Percentiles rank a stretch among this genome's conserved stretches.
These are phyloP conservation scores for Drosophila mayri DNA, from an alignment of 1,140 invertebrate species.

Conservation along the genomic window DNA sequence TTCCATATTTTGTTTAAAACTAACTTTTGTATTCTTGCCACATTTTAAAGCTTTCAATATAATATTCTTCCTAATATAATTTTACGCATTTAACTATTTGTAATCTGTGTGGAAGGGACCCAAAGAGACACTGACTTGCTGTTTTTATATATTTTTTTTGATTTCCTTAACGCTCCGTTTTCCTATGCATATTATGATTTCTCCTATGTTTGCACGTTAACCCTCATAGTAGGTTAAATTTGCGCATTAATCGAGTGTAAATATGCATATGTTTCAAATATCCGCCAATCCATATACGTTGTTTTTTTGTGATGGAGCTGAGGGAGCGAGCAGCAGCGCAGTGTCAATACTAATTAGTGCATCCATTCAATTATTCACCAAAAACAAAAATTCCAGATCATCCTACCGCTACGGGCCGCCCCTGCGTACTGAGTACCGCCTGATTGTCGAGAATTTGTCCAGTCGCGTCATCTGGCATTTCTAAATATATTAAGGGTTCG, in stretches of 20 bases:
- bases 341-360: conserved; percentile 82
- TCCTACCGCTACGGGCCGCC: conserved; percentile 97
- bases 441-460: conserved; percentile 98
- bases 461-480: conserved; percentile 99
- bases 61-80: not conserved
- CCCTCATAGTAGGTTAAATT: conserved; percentile 20
- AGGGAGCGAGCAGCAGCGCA: conserved; percentile 69
- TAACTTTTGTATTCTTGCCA: not conserved
- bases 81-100: conserved; percentile 7
- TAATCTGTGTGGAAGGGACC: conserved; percentile 24
- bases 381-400: conserved; percentile 85
- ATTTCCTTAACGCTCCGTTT: conserved; percentile 40
- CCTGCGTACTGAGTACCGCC: conserved; percentile 97
- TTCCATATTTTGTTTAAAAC: not conserved
- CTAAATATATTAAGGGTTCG: too few species aligned
- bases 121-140: conserved; percentile 70
- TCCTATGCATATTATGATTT: conserved; percentile 49
- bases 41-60: too few species aligned
- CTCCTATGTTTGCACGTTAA: conserved; percentile 45
- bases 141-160: conserved; percentile 34
- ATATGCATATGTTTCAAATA: conserved; percentile 35
- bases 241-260: conserved; percentile 17
- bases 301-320: conserved; percentile 43
- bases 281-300: conserved; percentile 9
- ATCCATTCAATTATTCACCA: conserved; percentile 84